phyloP scores from a whole-genome alignment of 1,140 invertebrate species.

The Frieseomelitta varia region DNA sequence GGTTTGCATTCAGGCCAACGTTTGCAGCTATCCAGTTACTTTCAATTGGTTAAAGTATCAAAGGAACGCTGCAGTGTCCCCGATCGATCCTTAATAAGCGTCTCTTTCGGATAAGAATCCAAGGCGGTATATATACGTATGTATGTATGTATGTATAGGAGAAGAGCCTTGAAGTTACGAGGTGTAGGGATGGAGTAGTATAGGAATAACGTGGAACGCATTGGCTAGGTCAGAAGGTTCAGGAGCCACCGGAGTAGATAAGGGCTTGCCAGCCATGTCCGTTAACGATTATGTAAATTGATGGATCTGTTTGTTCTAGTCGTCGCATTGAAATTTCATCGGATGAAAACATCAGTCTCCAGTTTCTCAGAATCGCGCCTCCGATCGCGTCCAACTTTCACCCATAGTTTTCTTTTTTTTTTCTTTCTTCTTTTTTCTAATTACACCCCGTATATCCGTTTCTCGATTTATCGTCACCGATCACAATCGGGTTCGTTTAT shows the following conservation, averaged over 20 bases:
- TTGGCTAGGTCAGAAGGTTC: conserved; percentile 74
- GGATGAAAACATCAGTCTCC: conserved; percentile 71
- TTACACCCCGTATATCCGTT: no score
- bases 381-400: neutral
- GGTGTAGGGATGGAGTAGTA: conserved; percentile 29
- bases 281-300: conserved; percentile 79
- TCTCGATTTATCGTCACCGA: no score
- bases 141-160: conserved; percentile 23
- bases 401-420: no score
- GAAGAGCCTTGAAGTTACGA: conserved; percentile 46
- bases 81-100: conserved; percentile 73
- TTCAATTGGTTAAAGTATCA: conserved; percentile 64
- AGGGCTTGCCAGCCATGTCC: conserved; percentile 72
- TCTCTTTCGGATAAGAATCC: conserved; percentile 59
- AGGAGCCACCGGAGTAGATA: conserved; percentile 71
- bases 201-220: conserved; percentile 64
- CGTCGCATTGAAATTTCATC: conserved; percentile 67
- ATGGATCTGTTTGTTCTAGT: conserved; percentile 78
- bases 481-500: no score
- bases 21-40: conserved; percentile 50
- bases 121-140: conserved; percentile 41
- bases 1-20: conserved; percentile 42
- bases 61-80: conserved; percentile 57
- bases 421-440: neutral
- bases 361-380: conserved; percentile 54